A percentile compares a stretch with the other conserved stretches of the same genome.
Conservation (phyloP, 2,888 invertebrate species). For the Laothoe populi region DNA sequence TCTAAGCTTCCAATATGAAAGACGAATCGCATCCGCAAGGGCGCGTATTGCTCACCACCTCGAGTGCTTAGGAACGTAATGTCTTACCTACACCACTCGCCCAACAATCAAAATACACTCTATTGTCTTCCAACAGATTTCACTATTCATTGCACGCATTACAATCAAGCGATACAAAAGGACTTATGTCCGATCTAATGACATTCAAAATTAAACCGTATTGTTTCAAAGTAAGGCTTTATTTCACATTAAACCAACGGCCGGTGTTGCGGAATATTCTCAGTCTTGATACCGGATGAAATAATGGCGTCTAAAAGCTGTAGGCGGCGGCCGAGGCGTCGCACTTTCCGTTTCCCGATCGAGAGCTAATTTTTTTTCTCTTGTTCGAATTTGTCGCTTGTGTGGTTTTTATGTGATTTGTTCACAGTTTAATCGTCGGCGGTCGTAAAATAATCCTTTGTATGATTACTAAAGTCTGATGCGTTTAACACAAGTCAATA, state of each 20-base stretch:
- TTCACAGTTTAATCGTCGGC: constrained; percentile 48
- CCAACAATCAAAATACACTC: constrained; percentile 55
- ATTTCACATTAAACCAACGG: constrained; percentile 49
- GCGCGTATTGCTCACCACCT: constrained; percentile 49
- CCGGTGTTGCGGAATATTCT: constrained; percentile 52
- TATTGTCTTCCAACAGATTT: constrained; percentile 51
- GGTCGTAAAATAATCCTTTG: constrained; percentile 49
- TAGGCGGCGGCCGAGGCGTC: constrained; percentile 59
- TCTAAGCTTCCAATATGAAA: constrained; percentile 64
- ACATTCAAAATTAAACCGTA: constrained; percentile 63
- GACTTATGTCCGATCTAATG: constrained; percentile 45
- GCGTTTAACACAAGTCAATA: constrained; percentile 13
- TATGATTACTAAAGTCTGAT: constrained; percentile 34
- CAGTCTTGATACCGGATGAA: constrained; percentile 64
- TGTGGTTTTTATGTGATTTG: constrained; percentile 54
- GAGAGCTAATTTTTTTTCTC: constrained; percentile 59
- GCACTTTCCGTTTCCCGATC: constrained; percentile 65
- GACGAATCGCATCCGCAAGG: constrained; percentile 60
- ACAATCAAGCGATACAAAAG: constrained; percentile 36
- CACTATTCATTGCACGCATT: constrained; percentile 43
- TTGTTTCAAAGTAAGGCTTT: constrained; percentile 48
- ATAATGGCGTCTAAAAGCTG: constrained; percentile 72
- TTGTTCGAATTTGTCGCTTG: constrained; percentile 55
- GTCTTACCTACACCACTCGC: constrained; percentile 47
- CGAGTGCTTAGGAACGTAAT: constrained; percentile 41